Percentiles rank a stretch among this genome's conserved stretches.
Conservation (phyloP, 2,888 invertebrate species). For the Cantharis rufa region DNA sequence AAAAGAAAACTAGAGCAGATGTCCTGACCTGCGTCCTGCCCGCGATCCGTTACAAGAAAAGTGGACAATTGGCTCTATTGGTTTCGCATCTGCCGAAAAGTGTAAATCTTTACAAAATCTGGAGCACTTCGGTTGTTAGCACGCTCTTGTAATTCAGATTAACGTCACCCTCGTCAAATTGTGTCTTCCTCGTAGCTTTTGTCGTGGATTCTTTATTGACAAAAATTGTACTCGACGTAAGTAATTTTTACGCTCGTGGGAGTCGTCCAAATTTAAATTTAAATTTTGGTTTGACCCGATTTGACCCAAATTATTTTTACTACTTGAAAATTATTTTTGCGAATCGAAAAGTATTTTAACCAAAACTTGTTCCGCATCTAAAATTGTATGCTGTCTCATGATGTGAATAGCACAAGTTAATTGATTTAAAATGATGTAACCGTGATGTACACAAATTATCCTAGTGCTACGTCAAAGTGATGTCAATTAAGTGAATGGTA, state of each 20-base stretch:
- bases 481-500: not conserved
- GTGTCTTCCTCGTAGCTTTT: not conserved
- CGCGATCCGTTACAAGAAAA: not conserved
- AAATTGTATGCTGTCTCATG: not conserved
- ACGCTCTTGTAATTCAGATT: not conserved
- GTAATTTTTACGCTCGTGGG: not conserved
- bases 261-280: not conserved
- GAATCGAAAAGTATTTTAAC: not conserved
- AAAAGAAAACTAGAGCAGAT: not conserved
- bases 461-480: not conserved
- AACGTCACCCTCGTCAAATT: not conserved
- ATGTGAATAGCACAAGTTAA: not conserved
- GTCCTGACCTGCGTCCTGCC: not conserved
- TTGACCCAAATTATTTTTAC: not conserved
- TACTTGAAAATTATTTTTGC: not conserved
- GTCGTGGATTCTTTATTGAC: not conserved
- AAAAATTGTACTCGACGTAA: not conserved
- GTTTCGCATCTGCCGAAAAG: conserved; percentile 8
- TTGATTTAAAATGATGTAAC: not conserved
- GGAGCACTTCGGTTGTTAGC: not conserved
- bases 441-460: not conserved
- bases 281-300: not conserved
- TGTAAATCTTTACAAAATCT: conserved; percentile 1
- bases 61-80: conserved; percentile 6
- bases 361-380: not conserved